Evolutionary conservation across 2,797 vertebrate species (phyloP).

Genomic region (Hipposideros larvatus): DNA sequence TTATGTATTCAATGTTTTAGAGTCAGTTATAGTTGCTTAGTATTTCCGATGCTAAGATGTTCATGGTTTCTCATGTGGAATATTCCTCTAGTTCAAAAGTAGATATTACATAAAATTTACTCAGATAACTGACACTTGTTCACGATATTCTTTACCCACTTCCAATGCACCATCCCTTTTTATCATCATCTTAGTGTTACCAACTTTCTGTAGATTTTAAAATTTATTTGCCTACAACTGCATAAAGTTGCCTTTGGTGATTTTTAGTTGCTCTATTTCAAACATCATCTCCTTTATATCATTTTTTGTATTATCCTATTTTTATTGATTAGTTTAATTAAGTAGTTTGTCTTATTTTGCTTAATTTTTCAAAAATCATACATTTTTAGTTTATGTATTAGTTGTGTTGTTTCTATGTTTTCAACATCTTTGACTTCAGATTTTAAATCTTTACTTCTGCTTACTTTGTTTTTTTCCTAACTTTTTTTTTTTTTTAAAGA

Average conservation of each 20-base stretch:
- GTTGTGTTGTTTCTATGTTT: background rate
- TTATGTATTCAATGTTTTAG: background rate
- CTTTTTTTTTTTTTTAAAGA: no score
- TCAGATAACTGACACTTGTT: background rate
- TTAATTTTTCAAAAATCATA: background rate
- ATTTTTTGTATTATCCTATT: background rate
- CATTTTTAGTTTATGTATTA: background rate
- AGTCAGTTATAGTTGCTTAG: background rate
- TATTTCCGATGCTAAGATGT: slow-evolving; percentile 6
- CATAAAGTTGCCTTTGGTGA: background rate
- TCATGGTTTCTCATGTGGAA: background rate
- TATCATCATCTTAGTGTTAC: background rate
- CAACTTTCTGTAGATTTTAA: background rate
- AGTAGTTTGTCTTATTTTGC: background rate
- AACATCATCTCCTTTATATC: background rate
- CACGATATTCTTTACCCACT: background rate
- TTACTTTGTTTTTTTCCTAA: background rate
- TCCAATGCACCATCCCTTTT: background rate
- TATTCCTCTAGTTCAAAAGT: background rate
- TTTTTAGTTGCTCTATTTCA: background rate
- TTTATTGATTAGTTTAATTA: background rate
- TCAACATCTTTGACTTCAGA: background rate
- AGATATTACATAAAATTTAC: background rate
- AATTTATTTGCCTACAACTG: background rate
- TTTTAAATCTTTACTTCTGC: background rate